Percentiles rank a stretch among this genome's conserved stretches.
Conservation (phyloP, 2,113 vertebrate genomes). For the Tenrec ecaudatus region DNA sequence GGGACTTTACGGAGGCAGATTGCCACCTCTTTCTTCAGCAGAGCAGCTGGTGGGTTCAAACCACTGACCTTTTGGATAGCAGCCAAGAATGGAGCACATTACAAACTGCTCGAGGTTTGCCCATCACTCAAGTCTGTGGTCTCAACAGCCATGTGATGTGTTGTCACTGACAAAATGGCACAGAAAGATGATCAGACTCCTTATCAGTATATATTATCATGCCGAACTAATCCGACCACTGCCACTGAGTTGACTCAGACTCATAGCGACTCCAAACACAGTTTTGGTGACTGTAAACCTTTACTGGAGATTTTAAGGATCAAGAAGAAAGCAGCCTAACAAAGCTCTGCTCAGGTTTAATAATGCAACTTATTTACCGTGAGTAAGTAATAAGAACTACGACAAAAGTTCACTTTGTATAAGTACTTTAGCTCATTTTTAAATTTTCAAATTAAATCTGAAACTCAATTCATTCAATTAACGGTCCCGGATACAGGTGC, state of each 20-base stretch:
- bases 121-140: neutral
- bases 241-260: too few relatives aligned
- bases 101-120: neutral
- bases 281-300: too few relatives aligned
- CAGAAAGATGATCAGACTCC: neutral
- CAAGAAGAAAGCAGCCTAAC: neutral
- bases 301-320: neutral
- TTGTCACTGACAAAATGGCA: accelerated
- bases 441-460: neutral
- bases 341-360: neutral
- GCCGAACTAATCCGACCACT: too few relatives aligned
- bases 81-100: neutral
- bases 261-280: too few relatives aligned
- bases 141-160: neutral
- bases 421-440: neutral
- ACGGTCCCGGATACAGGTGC: neutral
- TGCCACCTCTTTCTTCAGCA: neutral
- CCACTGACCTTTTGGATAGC: neutral
- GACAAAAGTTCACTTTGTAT: neutral
- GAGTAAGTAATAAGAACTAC: neutral
- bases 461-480: slow-evolving; percentile 24
- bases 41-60: neutral
- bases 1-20: neutral
- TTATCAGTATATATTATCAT: neutral
- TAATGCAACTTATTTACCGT: neutral